Evolutionary conservation across 2,888 invertebrate species (phyloP).

Genomic region (Oasisia sp.): DNA sequence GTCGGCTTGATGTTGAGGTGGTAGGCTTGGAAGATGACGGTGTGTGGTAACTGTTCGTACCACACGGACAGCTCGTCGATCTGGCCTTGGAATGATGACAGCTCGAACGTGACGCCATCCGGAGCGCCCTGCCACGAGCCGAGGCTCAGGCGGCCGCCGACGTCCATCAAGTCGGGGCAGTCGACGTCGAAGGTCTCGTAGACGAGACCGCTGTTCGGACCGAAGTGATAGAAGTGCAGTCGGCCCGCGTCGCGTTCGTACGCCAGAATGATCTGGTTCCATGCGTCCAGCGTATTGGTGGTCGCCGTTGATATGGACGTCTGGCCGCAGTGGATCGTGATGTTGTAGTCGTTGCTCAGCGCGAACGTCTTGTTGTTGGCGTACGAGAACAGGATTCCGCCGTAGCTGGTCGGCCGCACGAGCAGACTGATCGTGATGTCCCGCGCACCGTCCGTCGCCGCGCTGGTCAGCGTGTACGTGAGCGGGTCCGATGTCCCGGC

Average conservation of each 20-base stretch:
- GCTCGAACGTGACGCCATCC: slow-evolving; percentile 27
- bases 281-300: slow-evolving; percentile 36
- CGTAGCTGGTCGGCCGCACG: slow-evolving; percentile 45
- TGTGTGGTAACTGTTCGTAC: slow-evolving; percentile 44
- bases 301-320: slow-evolving; percentile 32
- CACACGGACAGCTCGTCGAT: slow-evolving; percentile 50
- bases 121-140: slow-evolving; percentile 49
- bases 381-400: slow-evolving; percentile 47
- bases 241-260: slow-evolving; percentile 37
- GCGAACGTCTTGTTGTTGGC: slow-evolving; percentile 46
- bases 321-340: slow-evolving; percentile 43
- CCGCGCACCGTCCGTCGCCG: not conserved
- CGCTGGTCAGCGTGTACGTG: slow-evolving; percentile 31
- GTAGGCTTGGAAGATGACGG: slow-evolving; percentile 48
- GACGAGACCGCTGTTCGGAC: slow-evolving; percentile 39
- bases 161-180: slow-evolving; percentile 42
- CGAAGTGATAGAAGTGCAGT: slow-evolving; percentile 47
- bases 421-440: slow-evolving; percentile 47
- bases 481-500: slow-evolving; percentile 39
- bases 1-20: slow-evolving; percentile 39
- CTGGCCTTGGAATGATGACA: slow-evolving; percentile 41
- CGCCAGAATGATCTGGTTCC: slow-evolving; percentile 51
- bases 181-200: slow-evolving; percentile 40
- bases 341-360: slow-evolving; percentile 43
- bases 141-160: slow-evolving; percentile 44